A percentile compares a stretch with the other conserved stretches of the same genome.
Conservation (phyloP, 2,888 invertebrate species). For the Callyntrura sp. region DNA sequence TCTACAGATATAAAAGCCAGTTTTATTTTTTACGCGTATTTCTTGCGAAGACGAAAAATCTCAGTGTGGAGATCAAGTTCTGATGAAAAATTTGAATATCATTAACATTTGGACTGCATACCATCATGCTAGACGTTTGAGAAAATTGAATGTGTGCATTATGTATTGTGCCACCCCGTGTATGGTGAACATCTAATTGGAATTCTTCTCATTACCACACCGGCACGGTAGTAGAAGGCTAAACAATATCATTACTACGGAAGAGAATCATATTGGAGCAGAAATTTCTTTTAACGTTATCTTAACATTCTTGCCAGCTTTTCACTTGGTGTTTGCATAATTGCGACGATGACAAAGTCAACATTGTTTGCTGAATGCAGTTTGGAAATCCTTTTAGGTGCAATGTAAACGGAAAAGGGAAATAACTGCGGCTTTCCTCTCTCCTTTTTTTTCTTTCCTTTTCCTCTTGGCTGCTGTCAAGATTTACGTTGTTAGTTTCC, state of each 20-base stretch:
- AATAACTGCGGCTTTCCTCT: slow-evolving; percentile 68
- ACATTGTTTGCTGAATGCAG: slow-evolving; percentile 1
- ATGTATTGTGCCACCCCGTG: neutral
- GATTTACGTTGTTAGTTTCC: neutral
- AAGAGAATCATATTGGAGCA: slow-evolving; percentile 23
- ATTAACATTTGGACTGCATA: no score
- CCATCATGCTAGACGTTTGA: no score
- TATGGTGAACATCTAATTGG: slow-evolving; percentile 16
- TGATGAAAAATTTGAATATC: slow-evolving; percentile 29
- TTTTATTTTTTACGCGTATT: neutral
- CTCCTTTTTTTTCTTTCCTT: slow-evolving; percentile 17
- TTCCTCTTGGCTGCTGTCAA: neutral
- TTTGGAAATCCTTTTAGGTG: neutral
- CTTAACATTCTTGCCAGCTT: neutral
- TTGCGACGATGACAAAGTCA: neutral
- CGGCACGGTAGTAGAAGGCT: neutral
- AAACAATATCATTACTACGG: neutral
- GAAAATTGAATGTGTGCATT: neutral
- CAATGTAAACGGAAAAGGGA: slow-evolving; percentile 48
- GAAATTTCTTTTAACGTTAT: neutral
- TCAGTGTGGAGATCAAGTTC: no score
- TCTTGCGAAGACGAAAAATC: neutral
- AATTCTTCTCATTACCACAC: slow-evolving; percentile 36
- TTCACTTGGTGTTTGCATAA: neutral
- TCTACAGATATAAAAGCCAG: slow-evolving; percentile 31